A percentile compares a stretch with the other conserved stretches of the same genome.
Evolutionary conservation across 2,888 invertebrate species (phyloP).

Genomic region (Artemia sp.): DNA sequence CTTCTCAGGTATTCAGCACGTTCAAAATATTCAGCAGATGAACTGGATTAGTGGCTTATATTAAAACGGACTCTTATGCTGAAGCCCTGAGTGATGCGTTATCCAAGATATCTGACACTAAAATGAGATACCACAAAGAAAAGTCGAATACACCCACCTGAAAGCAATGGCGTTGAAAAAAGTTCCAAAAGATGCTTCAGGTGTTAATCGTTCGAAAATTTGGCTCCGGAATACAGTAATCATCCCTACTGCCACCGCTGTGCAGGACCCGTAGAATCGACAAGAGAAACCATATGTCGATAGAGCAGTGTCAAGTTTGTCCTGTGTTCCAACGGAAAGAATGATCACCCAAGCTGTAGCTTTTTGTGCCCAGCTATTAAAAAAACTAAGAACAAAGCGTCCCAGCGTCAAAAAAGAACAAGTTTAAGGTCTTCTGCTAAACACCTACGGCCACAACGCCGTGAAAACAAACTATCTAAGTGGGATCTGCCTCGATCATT

Average conservation of each 20-base stretch:
- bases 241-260: neutral
- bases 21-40: neutral
- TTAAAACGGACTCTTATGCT: neutral
- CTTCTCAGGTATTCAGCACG: too few species aligned
- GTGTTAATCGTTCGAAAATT: neutral
- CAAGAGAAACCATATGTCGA: neutral
- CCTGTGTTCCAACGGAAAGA: neutral
- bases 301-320: neutral
- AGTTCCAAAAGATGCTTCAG: neutral
- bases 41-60: conserved; percentile 1
- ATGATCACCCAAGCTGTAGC: neutral
- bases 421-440: too few species aligned
- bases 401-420: neutral
- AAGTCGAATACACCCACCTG: neutral
- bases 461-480: too few species aligned
- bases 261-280: neutral
- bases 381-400: neutral
- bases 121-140: neutral
- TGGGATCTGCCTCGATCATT: too few species aligned
- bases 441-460: too few species aligned
- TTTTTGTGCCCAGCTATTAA: neutral
- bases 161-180: neutral
- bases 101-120: neutral
- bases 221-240: neutral
- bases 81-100: neutral